Evolutionary conservation across 2,797 vertebrate genomes (phyloP), one percentile per base, ranked within the genome.

Genomic region (Eidolon dupreanum): DNA sequence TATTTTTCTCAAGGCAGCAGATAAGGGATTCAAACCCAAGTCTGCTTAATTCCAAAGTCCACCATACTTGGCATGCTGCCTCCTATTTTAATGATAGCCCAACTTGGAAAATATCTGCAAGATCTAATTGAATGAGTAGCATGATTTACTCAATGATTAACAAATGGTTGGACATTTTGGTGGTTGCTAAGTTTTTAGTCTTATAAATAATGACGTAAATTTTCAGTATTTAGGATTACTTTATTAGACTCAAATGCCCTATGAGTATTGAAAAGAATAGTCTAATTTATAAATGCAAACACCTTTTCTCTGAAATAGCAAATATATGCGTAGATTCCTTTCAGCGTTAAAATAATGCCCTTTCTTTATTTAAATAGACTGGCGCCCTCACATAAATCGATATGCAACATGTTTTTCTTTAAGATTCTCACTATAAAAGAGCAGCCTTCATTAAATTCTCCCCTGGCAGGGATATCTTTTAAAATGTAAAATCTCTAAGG

Each of bases 401-500:
- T 79, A 38, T 6, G 0, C 87, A 82, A 88, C 86, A 88, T 84
- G 63, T 78, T 96, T 91, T 96, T 88, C 93, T 86, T 81, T 93
- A 88, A 90, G 81, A 0, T 0, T 97, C 88, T 59, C 53, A 38
- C 83, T 86, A 38, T 88, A 93, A 97, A 94, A 94, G 93, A 88
- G 61, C 78, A 98, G 57, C 36, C 31, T 31, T 93, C 71, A 16
- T 24, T 9, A 95, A 90, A 93, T 93, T 88, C 92, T 91, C 61
- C 91, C 38, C 36, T 96, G 95, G 88, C 94, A 96, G 41, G 87
- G 51, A 71, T 96, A 6, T 53, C 41, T 22, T n/a, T 95, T 93
- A 94, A 51, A 97, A 98, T 97, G 96, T 96, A 97, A 96, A 89
- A 89, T 92, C 33, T 24, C 65, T 75, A 79, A 90, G 63, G 85